A percentile compares a stretch with the other conserved stretches of the same genome.
These are phyloP conservation scores for Polymixis flavicincta DNA, from an alignment of 2,888 invertebrate genomes.

Conservation along the genomic window DNA sequence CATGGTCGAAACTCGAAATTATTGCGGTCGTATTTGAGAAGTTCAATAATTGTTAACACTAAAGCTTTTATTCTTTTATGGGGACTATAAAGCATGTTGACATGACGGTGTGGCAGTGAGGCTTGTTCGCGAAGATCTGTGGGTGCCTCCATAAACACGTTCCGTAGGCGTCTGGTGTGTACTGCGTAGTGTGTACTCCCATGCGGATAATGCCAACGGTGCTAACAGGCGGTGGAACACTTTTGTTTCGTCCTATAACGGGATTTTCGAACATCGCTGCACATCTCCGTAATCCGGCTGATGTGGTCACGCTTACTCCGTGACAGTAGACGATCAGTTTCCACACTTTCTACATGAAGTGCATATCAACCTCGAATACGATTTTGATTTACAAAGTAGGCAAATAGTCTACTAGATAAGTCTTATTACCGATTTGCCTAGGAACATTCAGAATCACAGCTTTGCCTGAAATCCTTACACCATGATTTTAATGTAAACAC, in stretches of 20 bases:
- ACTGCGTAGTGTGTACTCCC: constrained; percentile 63
- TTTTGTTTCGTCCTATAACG: constrained; percentile 37
- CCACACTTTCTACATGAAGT: neutral
- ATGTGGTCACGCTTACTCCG: neutral
- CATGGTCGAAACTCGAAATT: constrained; percentile 53
- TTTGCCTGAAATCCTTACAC: constrained; percentile 10
- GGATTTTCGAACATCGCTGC: neutral
- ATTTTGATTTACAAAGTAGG: neutral
- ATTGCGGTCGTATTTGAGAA: constrained; percentile 64
- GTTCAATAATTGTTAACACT: constrained; percentile 73
- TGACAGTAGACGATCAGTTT: neutral
- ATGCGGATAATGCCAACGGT: constrained; percentile 60
- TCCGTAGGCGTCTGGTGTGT: constrained; percentile 74
- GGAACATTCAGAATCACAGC: neutral
- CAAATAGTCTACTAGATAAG: neutral
- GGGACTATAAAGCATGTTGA: constrained; percentile 73
- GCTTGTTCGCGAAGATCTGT: constrained; percentile 67
- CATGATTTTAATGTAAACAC: constrained; percentile 45
- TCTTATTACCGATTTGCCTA: neutral
- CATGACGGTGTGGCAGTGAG: constrained; percentile 67
- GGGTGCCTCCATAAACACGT: constrained; percentile 76
- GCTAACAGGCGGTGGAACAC: constrained; percentile 26
- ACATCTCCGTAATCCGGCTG: neutral
- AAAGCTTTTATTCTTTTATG: constrained; percentile 75
- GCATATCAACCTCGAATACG: neutral